These are phyloP conservation scores for Sebastes kiyomatsui DNA, from an alignment of 2,797 vertebrate species.

Conservation along the genomic window DNA sequence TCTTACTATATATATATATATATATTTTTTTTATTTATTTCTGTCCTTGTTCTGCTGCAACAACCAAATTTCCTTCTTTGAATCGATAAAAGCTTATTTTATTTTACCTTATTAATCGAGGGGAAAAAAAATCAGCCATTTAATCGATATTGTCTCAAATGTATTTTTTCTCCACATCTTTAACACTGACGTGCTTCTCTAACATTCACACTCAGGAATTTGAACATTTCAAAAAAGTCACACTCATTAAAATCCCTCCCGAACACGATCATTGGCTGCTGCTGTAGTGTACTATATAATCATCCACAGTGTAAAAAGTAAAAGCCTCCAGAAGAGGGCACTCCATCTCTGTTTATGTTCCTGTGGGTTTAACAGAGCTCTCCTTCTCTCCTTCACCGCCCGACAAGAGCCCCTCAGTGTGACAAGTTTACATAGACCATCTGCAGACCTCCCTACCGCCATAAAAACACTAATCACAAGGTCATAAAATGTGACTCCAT, in stretches of 20 bases:
- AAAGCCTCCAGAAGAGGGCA: constrained; percentile 78
- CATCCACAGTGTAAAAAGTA: constrained; percentile 18
- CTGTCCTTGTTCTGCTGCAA: not conserved
- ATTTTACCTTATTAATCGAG: not conserved
- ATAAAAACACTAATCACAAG: constrained; percentile 82
- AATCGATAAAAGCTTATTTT: not conserved
- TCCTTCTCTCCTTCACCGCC: constrained; percentile 59
- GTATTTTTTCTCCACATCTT: not conserved
- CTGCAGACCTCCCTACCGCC: constrained; percentile 76
- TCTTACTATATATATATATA: not conserved
- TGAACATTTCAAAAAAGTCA: not conserved
- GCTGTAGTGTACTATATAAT: not conserved
- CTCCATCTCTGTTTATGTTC: constrained; percentile 65
- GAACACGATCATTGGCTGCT: not conserved
- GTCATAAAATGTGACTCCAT: constrained; percentile 78
- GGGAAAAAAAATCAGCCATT: not conserved
- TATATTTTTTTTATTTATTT: not conserved
- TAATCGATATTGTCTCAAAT: not conserved
- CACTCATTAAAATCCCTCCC: not conserved
- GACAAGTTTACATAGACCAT: constrained; percentile 81
- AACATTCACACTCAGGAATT: not conserved
- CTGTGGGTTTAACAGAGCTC: constrained; percentile 59
- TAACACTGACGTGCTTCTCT: not conserved
- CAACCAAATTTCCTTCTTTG: not conserved
- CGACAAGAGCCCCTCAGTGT: constrained; percentile 78